Conservation (phyloP, 2,797 vertebrate genomes). For the Acropternis orthonyx region DNA sequence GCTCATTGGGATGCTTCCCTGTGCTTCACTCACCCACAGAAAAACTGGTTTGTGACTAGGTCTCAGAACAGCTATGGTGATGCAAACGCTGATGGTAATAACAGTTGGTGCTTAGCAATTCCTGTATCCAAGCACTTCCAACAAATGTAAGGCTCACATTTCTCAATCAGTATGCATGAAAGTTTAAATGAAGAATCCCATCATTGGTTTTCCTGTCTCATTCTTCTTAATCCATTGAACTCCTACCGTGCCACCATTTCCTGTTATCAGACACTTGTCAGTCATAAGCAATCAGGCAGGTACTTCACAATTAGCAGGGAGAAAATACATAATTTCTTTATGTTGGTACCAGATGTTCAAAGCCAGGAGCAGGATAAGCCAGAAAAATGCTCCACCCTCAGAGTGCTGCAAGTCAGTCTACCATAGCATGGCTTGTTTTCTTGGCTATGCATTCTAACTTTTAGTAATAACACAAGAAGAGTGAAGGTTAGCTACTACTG, state of each 20-base stretch:
- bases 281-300: slow-evolving; percentile 21
- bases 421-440: background rate
- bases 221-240: background rate
- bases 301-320: slow-evolving; percentile 24
- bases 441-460: background rate
- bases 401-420: background rate
- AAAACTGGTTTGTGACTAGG: background rate
- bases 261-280: slow-evolving; percentile 38
- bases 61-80: background rate
- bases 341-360: slow-evolving; percentile 18
- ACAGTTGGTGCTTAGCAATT: background rate
- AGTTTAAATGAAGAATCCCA: background rate
- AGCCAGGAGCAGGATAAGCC: background rate
- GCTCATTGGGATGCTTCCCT: background rate
- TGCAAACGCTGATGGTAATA: background rate
- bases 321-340: background rate
- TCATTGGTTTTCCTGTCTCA: background rate
- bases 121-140: background rate
- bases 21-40: background rate
- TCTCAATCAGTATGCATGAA: background rate
- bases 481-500: background rate
- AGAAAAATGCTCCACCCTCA: background rate
- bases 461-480: background rate
- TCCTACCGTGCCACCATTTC: background rate
- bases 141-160: background rate